Evolutionary conservation across 2,113 vertebrate species (phyloP).

Genomic region (Poeciliopsis retropinna): DNA sequence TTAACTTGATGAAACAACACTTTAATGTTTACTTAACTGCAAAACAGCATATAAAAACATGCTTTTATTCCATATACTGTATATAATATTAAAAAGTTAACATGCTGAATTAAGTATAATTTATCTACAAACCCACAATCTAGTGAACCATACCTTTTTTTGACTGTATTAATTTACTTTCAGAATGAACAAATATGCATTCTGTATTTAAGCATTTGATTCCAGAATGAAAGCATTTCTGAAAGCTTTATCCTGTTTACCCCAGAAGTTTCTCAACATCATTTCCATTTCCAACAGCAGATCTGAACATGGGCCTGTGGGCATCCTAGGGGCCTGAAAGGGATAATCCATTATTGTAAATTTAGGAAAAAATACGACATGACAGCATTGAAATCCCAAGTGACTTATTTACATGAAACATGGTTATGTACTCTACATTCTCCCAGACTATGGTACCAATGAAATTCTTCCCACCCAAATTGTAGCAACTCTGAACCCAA

Average conservation of each 20-base stretch:
- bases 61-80: not conserved
- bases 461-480: constrained; percentile 14
- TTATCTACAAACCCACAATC: not conserved
- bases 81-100: not conserved
- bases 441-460: constrained; percentile 25
- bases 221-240: not conserved
- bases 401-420: constrained; percentile 28
- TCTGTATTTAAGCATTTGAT: not conserved
- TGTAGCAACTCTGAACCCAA: constrained; percentile 19
- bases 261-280: not conserved
- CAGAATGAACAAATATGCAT: not conserved
- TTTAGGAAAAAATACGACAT: not conserved
- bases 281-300: not conserved
- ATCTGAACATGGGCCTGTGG: not conserved
- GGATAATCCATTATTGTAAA: not conserved
- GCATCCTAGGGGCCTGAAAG: not conserved
- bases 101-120: not conserved
- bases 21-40: not conserved
- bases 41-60: not conserved
- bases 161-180: not conserved
- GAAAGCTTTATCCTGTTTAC: not conserved
- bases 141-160: not conserved
- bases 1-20: not conserved
- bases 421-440: constrained; percentile 10
- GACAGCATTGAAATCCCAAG: constrained; percentile 1